Percentiles rank a stretch among this genome's conserved stretches.
These are phyloP conservation scores for Neolamprologus sp. DNA, from an alignment of 2,113 vertebrate genomes.

Conservation along the genomic window DNA sequence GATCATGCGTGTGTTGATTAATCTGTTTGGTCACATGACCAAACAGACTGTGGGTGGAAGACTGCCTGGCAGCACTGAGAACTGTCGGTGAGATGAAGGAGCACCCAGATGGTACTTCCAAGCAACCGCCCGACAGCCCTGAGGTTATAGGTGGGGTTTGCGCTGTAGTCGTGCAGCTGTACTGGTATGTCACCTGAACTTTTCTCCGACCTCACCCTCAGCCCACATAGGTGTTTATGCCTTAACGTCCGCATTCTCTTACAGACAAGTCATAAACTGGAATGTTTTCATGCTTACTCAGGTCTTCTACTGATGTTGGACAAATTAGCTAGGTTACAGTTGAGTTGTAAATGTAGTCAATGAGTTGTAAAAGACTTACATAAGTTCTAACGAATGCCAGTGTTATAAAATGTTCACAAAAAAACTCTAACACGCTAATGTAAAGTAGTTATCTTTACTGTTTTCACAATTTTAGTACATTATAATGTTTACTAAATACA, in stretches of 20 bases:
- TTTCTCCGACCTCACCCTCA: conserved; percentile 21
- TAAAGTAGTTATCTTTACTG: not conserved
- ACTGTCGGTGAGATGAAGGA: conserved; percentile 53
- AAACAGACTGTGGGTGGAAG: conserved; percentile 8
- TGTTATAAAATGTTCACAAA: not conserved
- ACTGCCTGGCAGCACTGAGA: conserved; percentile 20
- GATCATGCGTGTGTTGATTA: not conserved
- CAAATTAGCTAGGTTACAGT: not conserved
- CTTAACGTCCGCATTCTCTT: not conserved
- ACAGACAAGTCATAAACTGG: not conserved
- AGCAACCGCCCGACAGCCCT: conserved; percentile 55
- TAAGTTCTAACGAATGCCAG: not conserved
- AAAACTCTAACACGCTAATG: not conserved
- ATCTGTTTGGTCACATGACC: not conserved
- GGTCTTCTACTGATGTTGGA: not conserved
- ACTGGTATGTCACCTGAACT: conserved; percentile 65
- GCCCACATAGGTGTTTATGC: not conserved
- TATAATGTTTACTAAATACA: not conserved
- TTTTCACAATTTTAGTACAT: not conserved
- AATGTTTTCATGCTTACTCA: not conserved
- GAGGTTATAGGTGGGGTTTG: conserved; percentile 55
- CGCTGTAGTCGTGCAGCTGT: conserved; percentile 41
- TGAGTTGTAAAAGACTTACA: not conserved
- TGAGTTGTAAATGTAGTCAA: not conserved
- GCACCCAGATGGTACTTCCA: conserved; percentile 73